Percentiles rank a stretch among this genome's conserved stretches.
These are phyloP conservation scores for Galleria mellonella DNA, from an alignment of 1,140 invertebrate species.

Conservation along the genomic window DNA sequence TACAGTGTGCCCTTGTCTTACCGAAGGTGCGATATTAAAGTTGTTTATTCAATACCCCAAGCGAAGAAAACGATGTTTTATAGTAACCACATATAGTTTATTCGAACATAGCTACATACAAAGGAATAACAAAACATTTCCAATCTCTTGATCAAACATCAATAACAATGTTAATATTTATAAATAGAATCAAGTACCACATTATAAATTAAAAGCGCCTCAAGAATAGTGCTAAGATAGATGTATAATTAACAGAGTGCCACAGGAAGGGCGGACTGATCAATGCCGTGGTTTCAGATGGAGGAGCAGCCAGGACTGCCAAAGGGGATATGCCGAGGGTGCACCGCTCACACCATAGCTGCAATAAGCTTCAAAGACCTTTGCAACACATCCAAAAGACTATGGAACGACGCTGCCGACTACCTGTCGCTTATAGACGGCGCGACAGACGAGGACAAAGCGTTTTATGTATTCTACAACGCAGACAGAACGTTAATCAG, in stretches of 20 bases:
- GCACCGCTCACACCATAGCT: conserved; percentile 26
- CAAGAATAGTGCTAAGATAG: too few relatives aligned
- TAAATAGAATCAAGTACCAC: too few relatives aligned
- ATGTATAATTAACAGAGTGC: not conserved
- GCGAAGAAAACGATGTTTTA: too few relatives aligned
- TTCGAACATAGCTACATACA: too few relatives aligned
- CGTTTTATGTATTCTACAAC: conserved; percentile 32
- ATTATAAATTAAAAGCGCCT: too few relatives aligned
- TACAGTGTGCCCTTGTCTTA: too few relatives aligned
- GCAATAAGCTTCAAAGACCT: conserved; percentile 31
- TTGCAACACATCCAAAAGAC: conserved; percentile 22
- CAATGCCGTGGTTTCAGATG: conserved; percentile 53
- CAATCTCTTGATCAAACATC: too few relatives aligned
- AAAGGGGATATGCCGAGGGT: conserved; percentile 32
- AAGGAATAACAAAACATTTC: too few relatives aligned
- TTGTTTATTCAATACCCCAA: too few relatives aligned
- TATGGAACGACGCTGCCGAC: conserved; percentile 23
- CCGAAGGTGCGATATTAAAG: too few relatives aligned
- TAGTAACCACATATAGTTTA: too few relatives aligned
- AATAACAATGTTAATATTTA: too few relatives aligned
- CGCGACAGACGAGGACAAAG: conserved; percentile 20
- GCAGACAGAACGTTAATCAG: conserved; percentile 12
- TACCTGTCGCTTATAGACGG: conserved; percentile 14
- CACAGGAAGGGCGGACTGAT: conserved; percentile 40
- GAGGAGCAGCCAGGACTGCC: conserved; percentile 33